Conservation (phyloP, 1,140 invertebrate species). For the Whitmania pigra region DNA sequence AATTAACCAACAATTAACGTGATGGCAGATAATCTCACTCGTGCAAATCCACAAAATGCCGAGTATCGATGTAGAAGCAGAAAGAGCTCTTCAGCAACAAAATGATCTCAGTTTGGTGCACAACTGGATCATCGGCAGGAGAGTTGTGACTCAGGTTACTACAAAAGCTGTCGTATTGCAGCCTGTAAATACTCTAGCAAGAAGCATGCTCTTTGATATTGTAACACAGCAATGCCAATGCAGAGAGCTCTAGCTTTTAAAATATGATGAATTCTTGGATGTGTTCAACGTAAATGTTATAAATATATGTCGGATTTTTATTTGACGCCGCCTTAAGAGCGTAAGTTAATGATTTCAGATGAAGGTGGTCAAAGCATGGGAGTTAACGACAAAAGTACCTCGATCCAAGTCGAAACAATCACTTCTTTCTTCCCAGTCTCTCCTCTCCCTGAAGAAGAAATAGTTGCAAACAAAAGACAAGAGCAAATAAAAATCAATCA, state of each 20-base stretch:
- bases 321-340: no score
- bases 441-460: not conserved
- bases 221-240: no score
- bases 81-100: not conserved
- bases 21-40: not conserved
- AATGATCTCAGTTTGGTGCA: not conserved
- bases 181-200: no score
- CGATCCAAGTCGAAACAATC: not conserved
- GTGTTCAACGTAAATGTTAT: not conserved
- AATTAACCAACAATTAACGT: not conserved
- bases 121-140: slow-evolving; percentile 5
- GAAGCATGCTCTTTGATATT: no score
- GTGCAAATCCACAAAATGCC: slow-evolving; percentile 12
- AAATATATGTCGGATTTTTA: not conserved
- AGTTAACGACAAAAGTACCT: not conserved
- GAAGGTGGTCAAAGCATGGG: slow-evolving; percentile 1
- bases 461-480: not conserved
- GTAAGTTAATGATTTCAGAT: not conserved
- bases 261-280: not conserved
- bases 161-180: no score
- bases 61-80: not conserved
- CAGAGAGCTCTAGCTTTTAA: no score
- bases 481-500: no score
- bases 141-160: not conserved
- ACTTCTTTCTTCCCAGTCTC: not conserved